phyloP scores from a whole-genome alignment of 2,797 vertebrate species.

The Lagodon rhomboides region DNA sequence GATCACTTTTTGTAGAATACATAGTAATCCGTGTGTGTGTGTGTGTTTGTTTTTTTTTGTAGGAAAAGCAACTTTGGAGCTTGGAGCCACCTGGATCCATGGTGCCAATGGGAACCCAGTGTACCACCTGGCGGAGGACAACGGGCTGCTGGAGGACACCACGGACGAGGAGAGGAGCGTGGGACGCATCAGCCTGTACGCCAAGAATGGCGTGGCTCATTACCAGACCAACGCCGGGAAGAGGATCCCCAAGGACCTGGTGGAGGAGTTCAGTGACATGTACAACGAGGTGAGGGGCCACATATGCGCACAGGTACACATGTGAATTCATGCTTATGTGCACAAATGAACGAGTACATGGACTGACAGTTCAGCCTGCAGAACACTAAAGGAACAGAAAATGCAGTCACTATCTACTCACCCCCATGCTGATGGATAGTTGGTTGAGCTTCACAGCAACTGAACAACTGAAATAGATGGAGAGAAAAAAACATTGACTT shows the following conservation, averaged over 20 bases:
- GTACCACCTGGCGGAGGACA: constrained; percentile 99
- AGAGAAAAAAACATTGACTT: too few relatives aligned
- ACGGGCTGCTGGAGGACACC: constrained; percentile 95
- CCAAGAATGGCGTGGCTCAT: constrained; percentile 97
- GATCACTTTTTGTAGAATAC: neutral
- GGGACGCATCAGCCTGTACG: constrained; percentile 97
- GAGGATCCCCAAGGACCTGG: constrained; percentile 98
- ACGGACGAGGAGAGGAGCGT: constrained; percentile 94
- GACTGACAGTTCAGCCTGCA: neutral
- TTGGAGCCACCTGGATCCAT: constrained; percentile 99
- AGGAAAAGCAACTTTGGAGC: constrained; percentile 97
- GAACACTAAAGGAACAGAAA: neutral
- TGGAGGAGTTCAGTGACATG: constrained; percentile 99
- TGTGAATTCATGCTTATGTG: neutral
- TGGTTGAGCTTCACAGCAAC: too few relatives aligned
- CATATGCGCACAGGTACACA: neutral
- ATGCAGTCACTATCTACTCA: too few relatives aligned
- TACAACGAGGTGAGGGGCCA: constrained; percentile 93
- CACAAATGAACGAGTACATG: neutral
- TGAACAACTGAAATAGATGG: too few relatives aligned
- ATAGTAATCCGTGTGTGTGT: neutral
- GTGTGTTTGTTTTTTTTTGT: constrained; percentile 12
- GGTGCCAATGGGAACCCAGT: constrained; percentile 97
- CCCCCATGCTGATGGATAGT: too few relatives aligned
- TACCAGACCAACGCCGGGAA: constrained; percentile 95